These are phyloP conservation scores for mouse (Mus musculus) DNA, from an alignment of 2,113 vertebrate genomes.

Conservation along the genomic window GRCm39 chr16:85217501-85218000, in stretches of 20 bases:
- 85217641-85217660: too few relatives aligned
- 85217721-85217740: not conserved
- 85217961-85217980: not conserved
- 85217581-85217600: too few relatives aligned
- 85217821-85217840: not conserved
- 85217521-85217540: not conserved
- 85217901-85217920: not conserved
- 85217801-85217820: not conserved
- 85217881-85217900: not conserved
- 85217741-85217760: not conserved
- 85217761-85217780: not conserved
- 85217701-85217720: not conserved
- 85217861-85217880: not conserved
- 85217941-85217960: not conserved
- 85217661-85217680: not conserved
- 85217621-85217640: not conserved
- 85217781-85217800: not conserved
- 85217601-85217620: not conserved
- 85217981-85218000: not conserved
- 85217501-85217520: not conserved
- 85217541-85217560: too few relatives aligned
- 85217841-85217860: not conserved
- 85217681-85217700: not conserved
- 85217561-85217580: not conserved
- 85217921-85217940: not conserved